Evolutionary conservation across 2,888 invertebrate species (phyloP), one percentile per base, ranked within the genome.

Genomic region (Globia sparganii): DNA sequence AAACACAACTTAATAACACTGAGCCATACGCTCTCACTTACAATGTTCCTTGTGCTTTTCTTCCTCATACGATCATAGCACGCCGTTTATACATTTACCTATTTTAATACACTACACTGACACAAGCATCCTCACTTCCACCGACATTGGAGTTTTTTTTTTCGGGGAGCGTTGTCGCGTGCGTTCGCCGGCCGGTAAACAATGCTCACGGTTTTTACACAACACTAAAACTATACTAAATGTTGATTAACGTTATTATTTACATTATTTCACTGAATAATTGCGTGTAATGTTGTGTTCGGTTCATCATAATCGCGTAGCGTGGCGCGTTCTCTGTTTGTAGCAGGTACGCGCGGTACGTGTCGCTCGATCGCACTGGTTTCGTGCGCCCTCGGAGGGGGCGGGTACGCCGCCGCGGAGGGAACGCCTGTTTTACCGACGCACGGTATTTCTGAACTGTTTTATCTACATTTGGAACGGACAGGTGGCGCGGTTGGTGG

Each of bases 161-260:
- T 95, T 94, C 93, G 93, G 91, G 91, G 92, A 93, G 94, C 94
- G 94, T 92, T 93, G 94, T 94, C 97, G 92, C 97, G 97, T 92
- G 97, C 97, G 93, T 94, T 93, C 91, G 93, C 95, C 97, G 95
- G 98, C 98, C 91, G 98, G 98, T 83, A 98, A 98, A 89, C 89
- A 89, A 90, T 84, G 72, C 88, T 82, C 88, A 84, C 82, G 87
- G 97, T 97, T 82, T 97, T 97, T 83, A 98, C 97, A 89, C 95
- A 91, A 91, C 92, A 92, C 91, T 97, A 97, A 86, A 97, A 97
- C 81, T 97, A 97, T 87, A 80, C 86, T 86, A 86, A 89, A 89
- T 88, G 91, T 98, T 98, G 49, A 97, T 97, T 59, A 98, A 97
- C 92, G 98, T 94, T 92, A 73, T 83, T 83, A 84, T 86, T 96